Evolutionary conservation across 2,888 invertebrate species (phyloP).

Genomic region (Eristalis tenax): DNA sequence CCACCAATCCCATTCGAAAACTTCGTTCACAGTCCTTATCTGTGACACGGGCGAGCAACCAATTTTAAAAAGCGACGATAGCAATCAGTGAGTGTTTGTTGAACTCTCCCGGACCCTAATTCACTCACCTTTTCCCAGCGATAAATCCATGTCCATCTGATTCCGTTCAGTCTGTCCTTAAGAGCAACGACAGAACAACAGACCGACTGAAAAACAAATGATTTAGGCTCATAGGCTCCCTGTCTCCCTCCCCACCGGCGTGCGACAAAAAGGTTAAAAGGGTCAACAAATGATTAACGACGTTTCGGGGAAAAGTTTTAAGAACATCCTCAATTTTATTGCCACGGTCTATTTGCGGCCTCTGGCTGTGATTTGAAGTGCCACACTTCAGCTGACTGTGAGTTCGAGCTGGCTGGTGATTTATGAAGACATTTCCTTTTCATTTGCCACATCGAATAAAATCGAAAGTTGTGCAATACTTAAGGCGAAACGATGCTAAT

Average conservation of each 20-base stretch:
- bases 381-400: not conserved
- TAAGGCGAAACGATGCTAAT: not conserved
- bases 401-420: not conserved
- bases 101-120: not conserved
- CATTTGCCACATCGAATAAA: not conserved
- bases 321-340: conserved; percentile 10
- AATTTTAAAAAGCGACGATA: not conserved
- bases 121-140: conserved; percentile 3
- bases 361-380: not conserved
- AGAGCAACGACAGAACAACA: not conserved
- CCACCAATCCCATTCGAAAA: too few relatives aligned
- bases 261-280: conserved; percentile 27
- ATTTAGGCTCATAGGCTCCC: conserved; percentile 9
- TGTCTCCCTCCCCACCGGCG: not conserved
- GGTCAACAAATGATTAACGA: conserved; percentile 32
- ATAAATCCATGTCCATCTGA: conserved; percentile 14
- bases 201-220: conserved; percentile 8
- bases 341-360: conserved; percentile 21
- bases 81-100: not conserved
- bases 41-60: too few relatives aligned
- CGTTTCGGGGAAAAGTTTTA: not conserved
- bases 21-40: too few relatives aligned
- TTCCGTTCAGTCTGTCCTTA: not conserved
- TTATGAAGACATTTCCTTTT: not conserved
- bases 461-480: not conserved